phyloP scores from a whole-genome alignment of 1,140 invertebrate genomes.

The Drosophila biarmipes region DNA sequence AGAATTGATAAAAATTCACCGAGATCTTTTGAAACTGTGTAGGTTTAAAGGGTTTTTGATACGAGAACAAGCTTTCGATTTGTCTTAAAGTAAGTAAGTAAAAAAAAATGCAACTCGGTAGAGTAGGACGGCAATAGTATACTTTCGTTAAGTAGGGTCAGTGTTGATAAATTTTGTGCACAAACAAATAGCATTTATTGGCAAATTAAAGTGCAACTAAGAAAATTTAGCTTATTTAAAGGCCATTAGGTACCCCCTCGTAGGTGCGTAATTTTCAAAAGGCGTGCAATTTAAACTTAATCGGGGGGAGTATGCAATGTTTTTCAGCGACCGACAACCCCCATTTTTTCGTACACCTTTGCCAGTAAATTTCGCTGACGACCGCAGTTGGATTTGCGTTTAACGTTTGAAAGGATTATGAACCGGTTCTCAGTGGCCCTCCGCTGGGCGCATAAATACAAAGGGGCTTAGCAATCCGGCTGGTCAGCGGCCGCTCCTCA shows the following conservation, averaged over 20 bases:
- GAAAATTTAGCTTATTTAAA: too few species aligned
- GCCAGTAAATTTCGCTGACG: slow-evolving; percentile 28
- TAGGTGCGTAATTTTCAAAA: not conserved
- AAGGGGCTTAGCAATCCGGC: slow-evolving; percentile 33
- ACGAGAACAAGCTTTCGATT: too few species aligned
- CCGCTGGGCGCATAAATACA: slow-evolving; percentile 25
- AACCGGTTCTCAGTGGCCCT: slow-evolving; percentile 39
- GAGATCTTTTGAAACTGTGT: too few species aligned
- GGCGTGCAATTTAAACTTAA: slow-evolving; percentile 9
- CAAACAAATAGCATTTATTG: too few species aligned
- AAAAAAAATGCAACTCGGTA: too few species aligned
- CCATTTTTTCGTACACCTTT: slow-evolving; percentile 22
- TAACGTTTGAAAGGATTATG: slow-evolving; percentile 55
- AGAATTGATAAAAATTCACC: too few species aligned
- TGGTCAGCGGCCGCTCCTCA: slow-evolving; percentile 41
- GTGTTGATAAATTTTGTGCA: not conserved
- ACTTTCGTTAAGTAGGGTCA: not conserved
- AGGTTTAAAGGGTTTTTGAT: too few species aligned
- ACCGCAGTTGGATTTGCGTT: slow-evolving; percentile 50
- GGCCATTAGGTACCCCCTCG: not conserved
- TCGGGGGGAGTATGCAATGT: slow-evolving; percentile 13
- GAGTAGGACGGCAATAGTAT: not conserved
- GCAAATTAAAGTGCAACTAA: too few species aligned
- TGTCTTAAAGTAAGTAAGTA: too few species aligned
- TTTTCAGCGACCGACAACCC: slow-evolving; percentile 23